Percentiles rank a stretch among this genome's conserved stretches.
Conservation (phyloP, 2,797 vertebrate species). For the Parauchenoglanis punctatus region DNA sequence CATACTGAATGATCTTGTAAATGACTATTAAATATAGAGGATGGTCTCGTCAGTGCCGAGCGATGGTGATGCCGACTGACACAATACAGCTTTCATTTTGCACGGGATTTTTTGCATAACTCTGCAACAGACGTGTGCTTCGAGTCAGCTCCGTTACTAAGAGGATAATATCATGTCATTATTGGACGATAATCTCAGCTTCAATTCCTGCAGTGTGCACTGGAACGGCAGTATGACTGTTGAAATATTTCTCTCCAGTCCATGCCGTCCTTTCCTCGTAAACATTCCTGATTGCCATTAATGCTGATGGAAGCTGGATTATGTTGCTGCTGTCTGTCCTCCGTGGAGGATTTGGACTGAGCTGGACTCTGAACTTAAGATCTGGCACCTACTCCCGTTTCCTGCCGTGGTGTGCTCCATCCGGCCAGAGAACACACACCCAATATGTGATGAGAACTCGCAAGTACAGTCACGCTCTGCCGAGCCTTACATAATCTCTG, state of each 20-base stretch:
- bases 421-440: conserved; percentile 51
- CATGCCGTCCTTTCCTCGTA: not conserved
- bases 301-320: not conserved
- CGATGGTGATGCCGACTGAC: not conserved
- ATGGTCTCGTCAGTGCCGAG: too few relatives aligned
- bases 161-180: not conserved
- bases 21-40: not conserved
- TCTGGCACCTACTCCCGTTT: conserved; percentile 61
- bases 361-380: conserved; percentile 55
- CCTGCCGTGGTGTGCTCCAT: conserved; percentile 34
- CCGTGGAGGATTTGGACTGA: conserved; percentile 32
- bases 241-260: not conserved
- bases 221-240: not conserved
- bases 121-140: not conserved
- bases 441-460: conserved; percentile 62
- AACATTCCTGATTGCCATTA: not conserved
- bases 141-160: not conserved
- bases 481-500: conserved; percentile 59
- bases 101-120: not conserved
- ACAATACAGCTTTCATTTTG: not conserved
- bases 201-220: not conserved
- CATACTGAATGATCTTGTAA: not conserved
- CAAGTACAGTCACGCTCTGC: conserved; percentile 52
- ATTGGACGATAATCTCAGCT: not conserved
- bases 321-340: conserved; percentile 19